phyloP scores from a whole-genome alignment of 2,888 invertebrate species.

The Watsonalla cultraria region DNA sequence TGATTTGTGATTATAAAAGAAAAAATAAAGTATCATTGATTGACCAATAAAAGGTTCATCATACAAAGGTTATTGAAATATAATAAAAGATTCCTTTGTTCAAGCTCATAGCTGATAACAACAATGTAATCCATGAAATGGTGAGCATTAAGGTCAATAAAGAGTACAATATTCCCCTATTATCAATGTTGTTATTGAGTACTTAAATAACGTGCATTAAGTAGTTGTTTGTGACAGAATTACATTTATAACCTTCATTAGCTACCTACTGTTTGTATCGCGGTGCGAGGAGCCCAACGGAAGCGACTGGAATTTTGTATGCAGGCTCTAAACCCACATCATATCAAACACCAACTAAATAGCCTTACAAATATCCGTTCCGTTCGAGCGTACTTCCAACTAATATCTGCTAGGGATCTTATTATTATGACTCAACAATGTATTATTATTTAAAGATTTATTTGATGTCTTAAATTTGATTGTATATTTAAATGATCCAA shows the following conservation, averaged over 20 bases:
- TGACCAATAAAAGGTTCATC: not conserved
- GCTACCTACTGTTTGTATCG: not conserved
- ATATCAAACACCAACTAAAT: not conserved
- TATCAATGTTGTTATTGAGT: constrained; percentile 12
- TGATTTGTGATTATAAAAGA: no score
- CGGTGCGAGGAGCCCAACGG: not conserved
- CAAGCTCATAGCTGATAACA: not conserved
- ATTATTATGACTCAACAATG: not conserved
- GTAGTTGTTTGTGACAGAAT: not conserved
- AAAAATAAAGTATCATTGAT: not conserved
- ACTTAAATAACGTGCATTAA: not conserved
- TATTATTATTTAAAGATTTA: no score
- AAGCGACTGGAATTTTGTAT: not conserved
- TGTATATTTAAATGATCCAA: no score
- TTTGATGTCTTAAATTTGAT: no score
- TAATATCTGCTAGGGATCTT: not conserved
- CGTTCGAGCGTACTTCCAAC: not conserved
- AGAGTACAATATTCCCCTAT: constrained; percentile 26
- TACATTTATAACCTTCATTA: not conserved
- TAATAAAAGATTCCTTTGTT: not conserved
- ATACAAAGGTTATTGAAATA: not conserved
- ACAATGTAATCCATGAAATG: constrained; percentile 1
- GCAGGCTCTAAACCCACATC: not conserved
- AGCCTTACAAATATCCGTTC: not conserved
- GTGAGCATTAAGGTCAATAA: constrained; percentile 1